A percentile compares a stretch with the other conserved stretches of the same genome.
phyloP scores from a whole-genome alignment of 1,140 invertebrate genomes.

The Panonychus citri region DNA sequence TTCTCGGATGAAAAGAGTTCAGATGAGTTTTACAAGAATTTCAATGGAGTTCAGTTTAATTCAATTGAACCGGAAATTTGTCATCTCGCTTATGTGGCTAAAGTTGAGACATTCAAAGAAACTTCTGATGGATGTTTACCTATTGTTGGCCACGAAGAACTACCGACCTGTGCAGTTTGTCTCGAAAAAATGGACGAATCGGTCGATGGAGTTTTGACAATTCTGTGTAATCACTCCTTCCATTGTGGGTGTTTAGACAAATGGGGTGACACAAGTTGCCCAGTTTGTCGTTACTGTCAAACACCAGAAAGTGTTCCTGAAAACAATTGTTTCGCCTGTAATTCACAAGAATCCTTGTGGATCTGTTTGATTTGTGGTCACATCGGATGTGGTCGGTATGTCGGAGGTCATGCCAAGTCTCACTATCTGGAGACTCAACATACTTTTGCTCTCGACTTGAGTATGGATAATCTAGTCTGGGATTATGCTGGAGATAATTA shows the following conservation, averaged over 20 bases:
- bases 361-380: slow-evolving; percentile 97
- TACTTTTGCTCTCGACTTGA: slow-evolving; percentile 86
- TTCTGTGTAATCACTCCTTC: slow-evolving; percentile 95
- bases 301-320: slow-evolving; percentile 68
- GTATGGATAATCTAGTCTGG: slow-evolving; percentile 76
- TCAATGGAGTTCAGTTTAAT: slow-evolving; percentile 77
- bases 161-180: slow-evolving; percentile 93
- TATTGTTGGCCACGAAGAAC: slow-evolving; percentile 49
- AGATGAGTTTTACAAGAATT: slow-evolving; percentile 72
- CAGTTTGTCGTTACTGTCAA: slow-evolving; percentile 55
- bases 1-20: slow-evolving; percentile 39
- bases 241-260: slow-evolving; percentile 80
- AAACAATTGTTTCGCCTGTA: slow-evolving; percentile 61
- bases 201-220: slow-evolving; percentile 86
- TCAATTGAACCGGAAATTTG: slow-evolving; percentile 76
- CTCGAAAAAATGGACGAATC: slow-evolving; percentile 84
- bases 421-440: slow-evolving; percentile 89
- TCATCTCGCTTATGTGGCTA: slow-evolving; percentile 78
- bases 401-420: slow-evolving; percentile 42
- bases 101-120: slow-evolving; percentile 49
- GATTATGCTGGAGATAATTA: slow-evolving; percentile 95
- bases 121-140: slow-evolving; percentile 34
- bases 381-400: slow-evolving; percentile 77
- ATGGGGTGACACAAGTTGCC: slow-evolving; percentile 45
- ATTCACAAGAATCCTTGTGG: slow-evolving; percentile 43